Conservation (phyloP, 2,797 vertebrate genomes). For the Podarcis lilfordi region DNA sequence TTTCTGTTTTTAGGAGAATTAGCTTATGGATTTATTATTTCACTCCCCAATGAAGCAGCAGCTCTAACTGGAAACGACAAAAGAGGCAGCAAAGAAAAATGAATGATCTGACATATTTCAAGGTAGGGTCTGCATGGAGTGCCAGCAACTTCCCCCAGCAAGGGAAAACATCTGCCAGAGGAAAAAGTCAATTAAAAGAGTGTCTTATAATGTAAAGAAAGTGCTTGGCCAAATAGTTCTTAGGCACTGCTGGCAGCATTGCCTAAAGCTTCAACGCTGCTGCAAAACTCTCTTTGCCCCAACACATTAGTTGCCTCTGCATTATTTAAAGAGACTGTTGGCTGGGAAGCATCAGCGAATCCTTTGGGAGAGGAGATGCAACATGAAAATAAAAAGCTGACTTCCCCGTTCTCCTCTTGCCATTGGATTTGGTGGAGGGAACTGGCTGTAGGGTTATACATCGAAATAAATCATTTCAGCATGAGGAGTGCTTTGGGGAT, state of each 20-base stretch:
- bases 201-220: constrained; percentile 5
- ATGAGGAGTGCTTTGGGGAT: neutral
- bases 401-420: neutral
- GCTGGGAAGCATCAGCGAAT: neutral
- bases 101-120: neutral
- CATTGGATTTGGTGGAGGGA: too few species aligned
- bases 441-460: neutral
- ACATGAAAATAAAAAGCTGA: neutral
- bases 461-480: accelerated
- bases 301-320: neutral
- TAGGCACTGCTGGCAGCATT: neutral
- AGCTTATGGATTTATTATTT: neutral
- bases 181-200: constrained; percentile 9
- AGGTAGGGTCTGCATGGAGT: neutral
- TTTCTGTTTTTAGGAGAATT: neutral
- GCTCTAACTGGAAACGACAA: neutral
- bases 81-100: neutral
- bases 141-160: neutral
- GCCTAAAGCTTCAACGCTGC: neutral
- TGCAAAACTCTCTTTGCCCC: accelerated
- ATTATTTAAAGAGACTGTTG: neutral
- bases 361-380: neutral
- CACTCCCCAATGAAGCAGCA: neutral
- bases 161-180: constrained; percentile 9
- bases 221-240: neutral